Evolutionary conservation across 2,888 invertebrate species (phyloP), one percentile per base, ranked within the genome.

Genomic region (Dascillus cervinus): DNA sequence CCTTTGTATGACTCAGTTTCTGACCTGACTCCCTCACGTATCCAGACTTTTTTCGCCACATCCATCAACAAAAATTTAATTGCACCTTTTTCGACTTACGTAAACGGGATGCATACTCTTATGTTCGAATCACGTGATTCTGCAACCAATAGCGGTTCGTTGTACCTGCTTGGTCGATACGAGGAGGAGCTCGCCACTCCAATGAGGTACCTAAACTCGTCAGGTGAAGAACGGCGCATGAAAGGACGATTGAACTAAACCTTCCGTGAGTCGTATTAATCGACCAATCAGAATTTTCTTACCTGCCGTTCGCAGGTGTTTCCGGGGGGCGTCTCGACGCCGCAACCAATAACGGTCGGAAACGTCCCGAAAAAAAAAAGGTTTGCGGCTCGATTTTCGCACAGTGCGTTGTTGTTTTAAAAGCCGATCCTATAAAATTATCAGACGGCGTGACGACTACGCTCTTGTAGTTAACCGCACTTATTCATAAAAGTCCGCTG

Each of bases 91-190:
- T 15, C 4, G 17, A 12, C 30, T 10, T 37, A 39, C 36, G 41
- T 41, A 37, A 31, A 33, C 19, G 27, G 33, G 29, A 22, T 28
- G 26, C 41, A 28, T 32, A 32, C 37, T 34, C 27, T 14, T 6
- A 22, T 37, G 31, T 32, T 44, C 32, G 37, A 40, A 35, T 43
- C 41, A 42, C 39, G 39, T 44, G 41, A 39, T 26, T 29, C 23
- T 37, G 24, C 48, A 43, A 43, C 62, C 64, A 64, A 64, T 64
- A 32, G 53, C 41, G 38, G 39, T 32, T 32, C 37, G 43, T 54
- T 49, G 55, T 56, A 64, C 64, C 64, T 64, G 64, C 35, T 9
- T 32, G 41, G 56, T 62, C 61, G 56, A 62, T 60, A 57, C 41
- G 43, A 55, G 60, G 62, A 56, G 60, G 62, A 56, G 60, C 53